Conservation (phyloP, 53 echinoderm and acorn worm species). For the Holothuria leucospilota region DNA sequence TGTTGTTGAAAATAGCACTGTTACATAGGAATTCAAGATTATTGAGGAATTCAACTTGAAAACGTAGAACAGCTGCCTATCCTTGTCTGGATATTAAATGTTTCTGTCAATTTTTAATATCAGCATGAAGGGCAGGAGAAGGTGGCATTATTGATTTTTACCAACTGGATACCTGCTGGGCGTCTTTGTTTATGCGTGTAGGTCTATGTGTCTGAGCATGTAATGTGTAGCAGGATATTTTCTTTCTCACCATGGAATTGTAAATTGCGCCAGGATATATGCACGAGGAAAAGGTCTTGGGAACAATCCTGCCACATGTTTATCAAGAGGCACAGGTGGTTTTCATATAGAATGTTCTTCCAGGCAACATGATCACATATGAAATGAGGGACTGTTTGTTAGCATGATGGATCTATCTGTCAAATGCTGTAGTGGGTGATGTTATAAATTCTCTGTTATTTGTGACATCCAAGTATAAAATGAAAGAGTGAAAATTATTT, state of each 20-base stretch:
- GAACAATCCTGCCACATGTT: conserved; percentile 17
- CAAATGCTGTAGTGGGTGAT: too few species aligned
- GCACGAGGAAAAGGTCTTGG: conserved; percentile 22
- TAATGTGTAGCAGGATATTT: conserved; percentile 37
- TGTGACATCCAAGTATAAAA: too few species aligned
- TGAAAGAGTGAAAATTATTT: too few species aligned
- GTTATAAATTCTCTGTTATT: too few species aligned
- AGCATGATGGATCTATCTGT: neutral
- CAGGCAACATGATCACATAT: conserved; percentile 24
- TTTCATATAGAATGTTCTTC: conserved; percentile 20
- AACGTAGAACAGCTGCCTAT: conserved; percentile 26
- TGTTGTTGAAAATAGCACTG: too few species aligned
- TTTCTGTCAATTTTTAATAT: conserved; percentile 47
- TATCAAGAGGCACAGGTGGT: conserved; percentile 36
- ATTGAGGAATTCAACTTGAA: too few species aligned
- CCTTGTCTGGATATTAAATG: conserved; percentile 40
- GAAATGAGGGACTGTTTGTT: conserved; percentile 11
- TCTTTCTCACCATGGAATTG: conserved; percentile 21
- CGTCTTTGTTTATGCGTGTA: conserved; percentile 38
- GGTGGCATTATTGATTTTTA: conserved; percentile 35
- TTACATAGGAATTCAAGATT: too few species aligned
- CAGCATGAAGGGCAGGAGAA: conserved; percentile 39
- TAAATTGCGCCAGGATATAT: conserved; percentile 22
- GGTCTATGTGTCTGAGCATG: conserved; percentile 27
- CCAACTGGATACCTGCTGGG: conserved; percentile 50